Evolutionary conservation across 2,888 invertebrate species (phyloP).

Genomic region (Megamerina dolium): DNA sequence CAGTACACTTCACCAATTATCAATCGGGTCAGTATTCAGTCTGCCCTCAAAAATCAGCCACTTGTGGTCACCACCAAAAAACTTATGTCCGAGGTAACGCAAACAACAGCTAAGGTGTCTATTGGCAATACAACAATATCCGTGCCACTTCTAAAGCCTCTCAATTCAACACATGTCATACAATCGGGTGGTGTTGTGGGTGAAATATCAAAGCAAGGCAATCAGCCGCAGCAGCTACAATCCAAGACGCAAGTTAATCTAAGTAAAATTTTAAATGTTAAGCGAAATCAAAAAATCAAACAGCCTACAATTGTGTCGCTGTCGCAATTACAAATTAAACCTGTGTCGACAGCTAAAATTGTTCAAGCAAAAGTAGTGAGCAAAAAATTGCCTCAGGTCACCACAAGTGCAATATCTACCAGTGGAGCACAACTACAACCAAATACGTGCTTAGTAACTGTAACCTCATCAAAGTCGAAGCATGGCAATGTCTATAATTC

Average conservation of each 20-base stretch:
- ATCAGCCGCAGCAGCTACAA: slow-evolving; percentile 20
- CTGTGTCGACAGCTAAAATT: slow-evolving; percentile 45
- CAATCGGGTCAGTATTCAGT: slow-evolving; percentile 6
- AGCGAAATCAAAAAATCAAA: slow-evolving; percentile 38
- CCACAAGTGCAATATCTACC: slow-evolving; percentile 15
- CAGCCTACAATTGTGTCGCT: slow-evolving; percentile 44
- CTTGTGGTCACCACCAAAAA: slow-evolving; percentile 37
- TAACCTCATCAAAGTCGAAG: slow-evolving; percentile 32
- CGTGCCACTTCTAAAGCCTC: slow-evolving; percentile 45
- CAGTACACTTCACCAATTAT: slow-evolving; percentile 6
- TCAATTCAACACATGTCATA: slow-evolving; percentile 35
- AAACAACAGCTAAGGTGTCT: slow-evolving; percentile 53
- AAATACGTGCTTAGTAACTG: slow-evolving; percentile 54
- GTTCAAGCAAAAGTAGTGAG: slow-evolving; percentile 48
- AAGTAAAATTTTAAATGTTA: slow-evolving; percentile 35
- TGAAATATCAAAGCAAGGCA: slow-evolving; percentile 15
- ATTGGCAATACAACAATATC: slow-evolving; percentile 49
- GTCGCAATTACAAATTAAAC: slow-evolving; percentile 44
- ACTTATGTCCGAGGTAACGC: slow-evolving; percentile 52
- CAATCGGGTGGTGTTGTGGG: slow-evolving; percentile 16
- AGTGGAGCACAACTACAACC: slow-evolving; percentile 51
- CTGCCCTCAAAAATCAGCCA: slow-evolving; percentile 30
- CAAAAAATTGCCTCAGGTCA: slow-evolving; percentile 40
- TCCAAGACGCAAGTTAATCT: slow-evolving; percentile 34
- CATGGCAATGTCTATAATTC: not conserved